Base-by-base conservation (phyloP, 2,888 invertebrate genomes). In the Drosophila aldrichi region DNA sequence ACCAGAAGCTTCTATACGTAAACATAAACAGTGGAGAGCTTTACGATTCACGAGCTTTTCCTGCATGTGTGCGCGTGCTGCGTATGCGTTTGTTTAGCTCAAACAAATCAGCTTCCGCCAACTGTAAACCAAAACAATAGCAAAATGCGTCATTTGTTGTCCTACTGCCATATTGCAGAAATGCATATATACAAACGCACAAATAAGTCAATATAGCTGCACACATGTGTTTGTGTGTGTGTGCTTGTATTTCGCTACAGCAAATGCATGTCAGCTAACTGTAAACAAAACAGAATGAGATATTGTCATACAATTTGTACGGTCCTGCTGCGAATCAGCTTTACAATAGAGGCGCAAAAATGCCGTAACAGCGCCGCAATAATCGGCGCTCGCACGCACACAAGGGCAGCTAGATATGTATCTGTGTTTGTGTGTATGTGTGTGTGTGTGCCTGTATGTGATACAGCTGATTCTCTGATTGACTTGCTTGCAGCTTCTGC, bases 21-120 rank as follows among this genome's bases (percentile, higher is more conserved):
- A 72, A 77, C 74, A 74, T 57, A 74, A 74, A 66, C 66, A 58
- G 49, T 56, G 29, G 5, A 59, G 40, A 71, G 65, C 77, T 70
- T 52, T 46, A 44, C 16, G 25, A 16, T 18, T 16, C 22, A 25
- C 36, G 44, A 65, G 65, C 65, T 65, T 65, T 65, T n/a, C 0
- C 3, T 5, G n/a, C 16, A 22, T 32, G 14, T 22, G 18, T 32
- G 10, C 22, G n/a, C 40, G 40, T 40, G n/a, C n/a, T 3, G 38
- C 16, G 5, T 29, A 29, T 29, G 29, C 29, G 29, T 29, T 29
- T 52, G 22, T 22, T 25, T 18, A 25, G 1, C 36, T 22, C 38
- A 57, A 68, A 34, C 43, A 46, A 68, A 51, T 57, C 12, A 10
- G 18, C 36, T 38, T 41, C 36, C 20, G 40, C 41, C 22, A 60